A percentile compares a stretch with the other conserved stretches of the same genome.
These are phyloP conservation scores for Euclidia mi DNA, from an alignment of 2,888 invertebrate genomes.

Conservation along the genomic window DNA sequence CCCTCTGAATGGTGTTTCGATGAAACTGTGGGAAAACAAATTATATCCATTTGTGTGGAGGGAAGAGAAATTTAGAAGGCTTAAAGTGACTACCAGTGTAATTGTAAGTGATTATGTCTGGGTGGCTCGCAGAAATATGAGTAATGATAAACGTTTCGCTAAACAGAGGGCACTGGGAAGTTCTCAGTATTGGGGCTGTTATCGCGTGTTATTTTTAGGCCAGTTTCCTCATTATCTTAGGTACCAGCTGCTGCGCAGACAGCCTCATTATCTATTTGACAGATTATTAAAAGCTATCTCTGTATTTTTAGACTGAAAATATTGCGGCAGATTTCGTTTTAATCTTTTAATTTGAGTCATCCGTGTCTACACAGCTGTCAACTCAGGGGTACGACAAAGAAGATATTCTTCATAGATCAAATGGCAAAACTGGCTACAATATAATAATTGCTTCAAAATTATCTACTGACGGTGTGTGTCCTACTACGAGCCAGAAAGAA, in stretches of 20 bases:
- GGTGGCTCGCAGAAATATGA: slow-evolving; percentile 59
- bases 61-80: slow-evolving; percentile 57
- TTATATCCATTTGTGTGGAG: slow-evolving; percentile 61
- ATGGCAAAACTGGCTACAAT: too few relatives aligned
- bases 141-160: slow-evolving; percentile 59
- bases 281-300: neutral
- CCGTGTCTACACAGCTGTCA: too few relatives aligned
- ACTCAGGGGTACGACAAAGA: too few relatives aligned
- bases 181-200: slow-evolving; percentile 14
- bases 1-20: slow-evolving; percentile 19
- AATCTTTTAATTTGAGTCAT: too few relatives aligned
- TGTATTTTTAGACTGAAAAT: neutral
- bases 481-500: too few relatives aligned
- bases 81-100: slow-evolving; percentile 65
- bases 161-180: slow-evolving; percentile 32
- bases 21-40: slow-evolving; percentile 59
- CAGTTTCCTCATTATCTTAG: slow-evolving; percentile 3
- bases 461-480: too few relatives aligned
- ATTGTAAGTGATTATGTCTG: slow-evolving; percentile 71
- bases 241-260: neutral
- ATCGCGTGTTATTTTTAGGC: slow-evolving; percentile 13
- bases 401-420: too few relatives aligned
- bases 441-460: too few relatives aligned
- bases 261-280: neutral
- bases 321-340: too few relatives aligned